Evolutionary conservation across 2,113 vertebrate genomes (phyloP).

Genomic region (Fulmarus glacialis): DNA sequence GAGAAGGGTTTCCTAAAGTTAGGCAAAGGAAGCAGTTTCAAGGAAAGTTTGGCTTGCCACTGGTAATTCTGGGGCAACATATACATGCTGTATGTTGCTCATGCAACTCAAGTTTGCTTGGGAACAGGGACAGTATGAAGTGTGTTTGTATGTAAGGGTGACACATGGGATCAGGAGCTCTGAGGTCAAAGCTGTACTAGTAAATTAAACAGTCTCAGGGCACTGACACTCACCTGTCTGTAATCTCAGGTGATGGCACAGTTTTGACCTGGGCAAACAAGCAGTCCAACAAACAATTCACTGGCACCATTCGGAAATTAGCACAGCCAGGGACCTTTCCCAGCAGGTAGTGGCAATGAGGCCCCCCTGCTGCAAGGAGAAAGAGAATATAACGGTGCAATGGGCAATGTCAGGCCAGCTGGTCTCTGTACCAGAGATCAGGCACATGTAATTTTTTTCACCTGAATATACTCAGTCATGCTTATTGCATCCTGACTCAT

Average conservation of each 20-base stretch:
- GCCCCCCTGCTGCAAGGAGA: neutral
- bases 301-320: neutral
- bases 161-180: rapidly evolving
- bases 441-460: neutral
- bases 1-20: neutral
- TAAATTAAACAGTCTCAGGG: neutral
- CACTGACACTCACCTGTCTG: neutral
- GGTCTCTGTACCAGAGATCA: neutral
- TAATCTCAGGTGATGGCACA: neutral
- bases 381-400: neutral
- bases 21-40: neutral
- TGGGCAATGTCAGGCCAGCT: neutral
- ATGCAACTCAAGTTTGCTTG: neutral
- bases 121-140: neutral
- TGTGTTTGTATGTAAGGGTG: neutral
- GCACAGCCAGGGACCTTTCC: neutral
- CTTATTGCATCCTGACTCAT: neutral
- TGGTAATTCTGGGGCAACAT: neutral
- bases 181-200: neutral
- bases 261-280: neutral
- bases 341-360: neutral
- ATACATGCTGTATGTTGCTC: neutral
- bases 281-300: neutral
- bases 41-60: neutral
- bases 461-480: neutral